Percentiles rank a stretch among this genome's conserved stretches.
Conservation (phyloP, 2,888 invertebrate species). For the Pachymerium ferrugineum region DNA sequence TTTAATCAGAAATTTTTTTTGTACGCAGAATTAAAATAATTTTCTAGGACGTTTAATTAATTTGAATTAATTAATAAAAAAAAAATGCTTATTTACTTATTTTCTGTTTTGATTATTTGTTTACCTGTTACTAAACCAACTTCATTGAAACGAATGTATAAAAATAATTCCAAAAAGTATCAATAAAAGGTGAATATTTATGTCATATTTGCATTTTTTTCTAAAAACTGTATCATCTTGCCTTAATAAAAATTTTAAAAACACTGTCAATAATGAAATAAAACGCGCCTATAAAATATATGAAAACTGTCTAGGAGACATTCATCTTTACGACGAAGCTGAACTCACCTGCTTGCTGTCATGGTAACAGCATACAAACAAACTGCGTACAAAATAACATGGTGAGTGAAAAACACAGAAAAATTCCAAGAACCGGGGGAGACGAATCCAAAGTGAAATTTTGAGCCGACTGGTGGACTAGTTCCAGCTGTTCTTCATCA, state of each 20-base stretch:
- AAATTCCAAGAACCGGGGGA: not conserved
- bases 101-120: too few relatives aligned
- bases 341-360: not conserved
- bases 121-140: too few relatives aligned
- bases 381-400: not conserved
- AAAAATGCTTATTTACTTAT: too few relatives aligned
- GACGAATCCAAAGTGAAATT: not conserved
- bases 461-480: not conserved
- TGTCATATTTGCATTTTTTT: not conserved
- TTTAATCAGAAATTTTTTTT: too few relatives aligned
- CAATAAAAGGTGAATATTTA: too few relatives aligned
- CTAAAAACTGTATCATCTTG: not conserved
- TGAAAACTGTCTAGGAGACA: not conserved
- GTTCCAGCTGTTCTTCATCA: not conserved
- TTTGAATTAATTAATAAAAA: too few relatives aligned
- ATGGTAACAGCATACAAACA: constrained; percentile 7
- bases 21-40: too few relatives aligned
- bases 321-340: not conserved
- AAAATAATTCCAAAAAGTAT: too few relatives aligned
- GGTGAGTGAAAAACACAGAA: not conserved
- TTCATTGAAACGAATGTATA: too few relatives aligned
- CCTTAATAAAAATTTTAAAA: not conserved
- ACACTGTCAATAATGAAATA: not conserved
- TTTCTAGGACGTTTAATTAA: too few relatives aligned
- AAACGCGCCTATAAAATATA: not conserved